phyloP scores from a whole-genome alignment of 2,797 vertebrate genomes.

The Chiroxiphia lanceolata region DNA sequence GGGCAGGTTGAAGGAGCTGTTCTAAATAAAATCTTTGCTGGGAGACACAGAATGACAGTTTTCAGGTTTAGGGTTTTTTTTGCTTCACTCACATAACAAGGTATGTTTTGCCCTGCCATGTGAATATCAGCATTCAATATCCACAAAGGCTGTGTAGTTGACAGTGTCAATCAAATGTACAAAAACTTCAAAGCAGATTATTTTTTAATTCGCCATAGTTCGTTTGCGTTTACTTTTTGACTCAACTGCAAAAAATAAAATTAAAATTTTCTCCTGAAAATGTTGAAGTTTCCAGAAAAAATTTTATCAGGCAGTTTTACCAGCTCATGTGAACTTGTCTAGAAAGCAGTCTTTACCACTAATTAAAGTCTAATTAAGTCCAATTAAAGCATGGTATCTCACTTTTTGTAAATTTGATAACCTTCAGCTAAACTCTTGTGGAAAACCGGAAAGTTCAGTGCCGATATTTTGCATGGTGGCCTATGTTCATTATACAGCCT shows the following conservation, averaged over 20 bases:
- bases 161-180: background rate
- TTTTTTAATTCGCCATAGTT: background rate
- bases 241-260: background rate
- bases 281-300: background rate
- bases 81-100: background rate
- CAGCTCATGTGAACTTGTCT: fast-evolving
- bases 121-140: background rate
- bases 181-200: background rate
- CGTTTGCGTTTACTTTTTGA: background rate
- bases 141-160: background rate
- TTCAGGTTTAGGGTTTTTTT: background rate
- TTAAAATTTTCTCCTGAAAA: background rate
- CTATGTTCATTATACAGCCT: background rate
- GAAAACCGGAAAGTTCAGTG: background rate
- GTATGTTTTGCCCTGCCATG: background rate
- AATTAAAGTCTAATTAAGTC: background rate
- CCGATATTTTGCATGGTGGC: background rate
- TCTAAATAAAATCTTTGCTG: background rate
- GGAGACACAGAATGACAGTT: background rate
- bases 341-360: background rate
- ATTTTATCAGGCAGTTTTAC: background rate
- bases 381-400: background rate
- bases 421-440: background rate
- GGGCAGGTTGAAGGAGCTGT: background rate
- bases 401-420: background rate